These are phyloP conservation scores for Coelopa pilipes DNA, from an alignment of 2,888 invertebrate species.

Conservation along the genomic window DNA sequence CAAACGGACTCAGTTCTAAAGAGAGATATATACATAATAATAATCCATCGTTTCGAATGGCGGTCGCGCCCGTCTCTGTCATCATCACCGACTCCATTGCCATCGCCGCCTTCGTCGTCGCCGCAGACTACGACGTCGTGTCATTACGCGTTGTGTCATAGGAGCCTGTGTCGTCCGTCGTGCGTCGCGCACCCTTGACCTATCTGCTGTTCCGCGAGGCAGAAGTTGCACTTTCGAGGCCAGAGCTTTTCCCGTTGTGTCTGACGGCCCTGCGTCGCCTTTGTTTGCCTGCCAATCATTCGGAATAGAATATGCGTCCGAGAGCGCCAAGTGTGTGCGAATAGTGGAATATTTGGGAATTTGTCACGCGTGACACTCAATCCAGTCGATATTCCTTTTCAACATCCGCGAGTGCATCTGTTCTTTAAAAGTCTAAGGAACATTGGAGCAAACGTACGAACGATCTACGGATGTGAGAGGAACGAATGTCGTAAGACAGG, in stretches of 20 bases:
- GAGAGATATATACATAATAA: conserved; percentile 9
- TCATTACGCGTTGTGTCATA: conserved; percentile 36
- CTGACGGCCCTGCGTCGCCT: conserved; percentile 14
- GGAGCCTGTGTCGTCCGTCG: conserved; percentile 11
- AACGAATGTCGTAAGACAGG: background rate
- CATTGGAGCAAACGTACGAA: too few species aligned
- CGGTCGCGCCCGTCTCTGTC: conserved; percentile 28
- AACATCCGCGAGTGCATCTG: conserved; percentile 16
- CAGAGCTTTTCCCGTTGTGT: conserved; percentile 25
- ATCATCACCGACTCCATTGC: conserved; percentile 18
- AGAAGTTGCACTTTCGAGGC: conserved; percentile 29
- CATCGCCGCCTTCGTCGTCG: conserved; percentile 26
- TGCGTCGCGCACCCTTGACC: conserved; percentile 5
- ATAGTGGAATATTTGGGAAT: conserved; percentile 5
- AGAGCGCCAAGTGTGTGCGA: background rate
- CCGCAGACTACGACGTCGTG: conserved; percentile 4
- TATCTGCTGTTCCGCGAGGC: conserved; percentile 13
- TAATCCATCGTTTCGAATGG: conserved; percentile 24
- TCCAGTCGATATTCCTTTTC: background rate
- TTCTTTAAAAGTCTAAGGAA: background rate
- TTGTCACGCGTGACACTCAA: background rate
- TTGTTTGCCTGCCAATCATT: conserved; percentile 26
- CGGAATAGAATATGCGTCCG: background rate
- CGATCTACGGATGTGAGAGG: too few species aligned
- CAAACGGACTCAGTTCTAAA: conserved; percentile 12